Evolutionary conservation across 2,113 vertebrate genomes (phyloP).

Genomic region (Nanorana parkeri): DNA sequence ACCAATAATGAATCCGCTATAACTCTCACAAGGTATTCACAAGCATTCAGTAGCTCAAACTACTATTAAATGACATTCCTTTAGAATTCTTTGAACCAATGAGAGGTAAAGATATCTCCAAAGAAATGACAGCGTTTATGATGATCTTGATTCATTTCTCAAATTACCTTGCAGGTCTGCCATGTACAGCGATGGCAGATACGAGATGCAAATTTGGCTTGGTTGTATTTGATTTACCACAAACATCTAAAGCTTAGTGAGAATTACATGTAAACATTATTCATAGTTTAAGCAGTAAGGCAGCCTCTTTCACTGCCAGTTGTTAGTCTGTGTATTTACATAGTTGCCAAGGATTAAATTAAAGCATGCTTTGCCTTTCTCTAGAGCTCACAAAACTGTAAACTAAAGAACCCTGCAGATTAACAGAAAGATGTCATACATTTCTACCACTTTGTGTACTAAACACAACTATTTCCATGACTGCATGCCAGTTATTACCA

Average conservation of each 20-base stretch:
- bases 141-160: background rate
- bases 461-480: slow-evolving; percentile 10
- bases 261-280: slow-evolving; percentile 32
- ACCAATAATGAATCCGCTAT: too few species aligned
- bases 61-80: too few species aligned
- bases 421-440: background rate
- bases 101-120: too few species aligned
- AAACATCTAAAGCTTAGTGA: slow-evolving; percentile 9
- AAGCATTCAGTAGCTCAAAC: too few species aligned
- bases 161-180: background rate
- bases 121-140: too few species aligned
- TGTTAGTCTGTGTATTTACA: slow-evolving; percentile 23
- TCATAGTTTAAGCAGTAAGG: background rate
- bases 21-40: too few species aligned
- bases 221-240: background rate
- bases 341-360: slow-evolving; percentile 44
- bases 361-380: slow-evolving; percentile 38
- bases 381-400: background rate
- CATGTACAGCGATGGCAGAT: background rate
- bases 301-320: background rate
- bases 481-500: slow-evolving; percentile 6
- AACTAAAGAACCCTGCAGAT: slow-evolving; percentile 16
- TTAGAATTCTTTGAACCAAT: too few species aligned
- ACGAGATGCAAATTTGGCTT: slow-evolving; percentile 24
- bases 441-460: background rate